These are phyloP conservation scores for Pterocles gutturalis DNA, from an alignment of 2,113 vertebrate genomes.

Conservation along the genomic window DNA sequence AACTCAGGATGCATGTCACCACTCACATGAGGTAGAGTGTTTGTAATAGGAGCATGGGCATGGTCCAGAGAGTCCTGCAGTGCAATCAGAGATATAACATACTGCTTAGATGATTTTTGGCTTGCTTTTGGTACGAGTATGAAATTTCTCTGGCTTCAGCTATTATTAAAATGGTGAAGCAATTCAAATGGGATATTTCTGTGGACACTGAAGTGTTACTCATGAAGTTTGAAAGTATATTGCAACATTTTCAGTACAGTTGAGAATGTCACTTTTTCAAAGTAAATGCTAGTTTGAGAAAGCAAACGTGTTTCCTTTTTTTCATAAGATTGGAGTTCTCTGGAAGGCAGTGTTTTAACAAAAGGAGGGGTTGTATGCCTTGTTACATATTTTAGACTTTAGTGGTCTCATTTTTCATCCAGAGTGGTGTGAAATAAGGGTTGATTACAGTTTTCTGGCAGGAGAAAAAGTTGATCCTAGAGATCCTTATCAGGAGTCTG, in stretches of 20 bases:
- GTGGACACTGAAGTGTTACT: background rate
- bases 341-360: background rate
- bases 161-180: slow-evolving; percentile 6
- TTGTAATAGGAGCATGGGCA: background rate
- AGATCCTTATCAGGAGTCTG: slow-evolving; percentile 22
- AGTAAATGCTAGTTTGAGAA: background rate
- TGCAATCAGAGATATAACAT: background rate
- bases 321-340: background rate
- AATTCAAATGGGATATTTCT: background rate
- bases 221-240: background rate
- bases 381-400: background rate
- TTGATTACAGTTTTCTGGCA: slow-evolving; percentile 54
- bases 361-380: background rate
- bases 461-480: background rate
- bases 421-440: slow-evolving; percentile 30
- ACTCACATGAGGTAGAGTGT: slow-evolving; percentile 1
- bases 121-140: slow-evolving; percentile 2
- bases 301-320: background rate
- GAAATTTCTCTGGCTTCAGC: slow-evolving; percentile 25
- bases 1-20: background rate
- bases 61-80: background rate
- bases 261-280: background rate
- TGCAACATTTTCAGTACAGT: background rate
- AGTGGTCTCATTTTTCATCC: slow-evolving; percentile 33
- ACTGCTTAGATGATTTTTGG: slow-evolving; percentile 14